Evolutionary conservation across 2,797 vertebrate genomes (phyloP), one percentile per base, ranked within the genome.

Genomic region (Avahi laniger): DNA sequence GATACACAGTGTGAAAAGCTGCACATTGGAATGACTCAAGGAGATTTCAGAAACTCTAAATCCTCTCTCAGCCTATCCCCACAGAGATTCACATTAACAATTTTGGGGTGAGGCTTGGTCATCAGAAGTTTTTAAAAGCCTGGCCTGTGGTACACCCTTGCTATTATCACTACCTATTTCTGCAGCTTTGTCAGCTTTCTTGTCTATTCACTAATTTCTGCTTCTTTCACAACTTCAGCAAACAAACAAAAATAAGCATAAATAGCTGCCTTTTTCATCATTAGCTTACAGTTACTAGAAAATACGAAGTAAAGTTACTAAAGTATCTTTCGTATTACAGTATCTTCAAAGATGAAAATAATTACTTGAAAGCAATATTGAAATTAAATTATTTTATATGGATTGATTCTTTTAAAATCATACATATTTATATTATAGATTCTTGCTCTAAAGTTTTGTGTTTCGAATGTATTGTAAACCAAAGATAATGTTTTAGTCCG

Each of bases 281-380:
- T 35, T 22, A 90, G 5, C 8, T 96, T 67, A 67, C 11, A 79
- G 17, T 46, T 70, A 50, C 11, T 73, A 48, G 30, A 90, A 82
- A 95, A 67, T 20, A 38, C 4, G 50, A 46, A 46, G 1, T 67
- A 70, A 41, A 88, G 24, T 94, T 76, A 54, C 48, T 61, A 52
- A 61, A 52, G 14, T n/a, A 33, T 75, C 43, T 61, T 61, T 94
- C 78, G 52, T 2, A 48, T 50, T 72, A 43, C 8, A 67, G 4
- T 9, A 26, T 57, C n/a, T 85, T 65, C 38, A 50, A 46, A 90
- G 52, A 84, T 70, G 75, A 95, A 95, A 92, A 92, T 79, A 50
- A 8, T 92, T 81, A 13, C 46, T 88, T 89, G 52, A 76, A 69
- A 86, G 2, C 24, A 89, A 38, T n/a, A 72, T 43, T 57, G 33